phyloP scores from a whole-genome alignment of 2,113 vertebrate genomes.

The Anhinga anhinga region DNA sequence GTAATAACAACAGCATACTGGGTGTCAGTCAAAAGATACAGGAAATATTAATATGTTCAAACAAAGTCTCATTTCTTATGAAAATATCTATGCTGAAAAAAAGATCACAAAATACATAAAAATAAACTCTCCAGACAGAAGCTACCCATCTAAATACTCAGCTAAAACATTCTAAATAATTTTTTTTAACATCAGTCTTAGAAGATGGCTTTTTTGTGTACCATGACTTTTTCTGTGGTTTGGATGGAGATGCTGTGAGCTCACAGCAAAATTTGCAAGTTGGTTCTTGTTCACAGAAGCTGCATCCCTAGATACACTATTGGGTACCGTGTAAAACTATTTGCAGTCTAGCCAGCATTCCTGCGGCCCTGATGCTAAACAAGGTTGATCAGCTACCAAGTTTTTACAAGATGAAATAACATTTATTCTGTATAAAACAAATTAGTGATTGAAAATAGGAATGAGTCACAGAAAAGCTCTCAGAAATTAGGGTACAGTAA shows the following conservation, averaged over 20 bases:
- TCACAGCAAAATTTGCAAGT: neutral
- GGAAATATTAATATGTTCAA: neutral
- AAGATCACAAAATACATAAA: neutral
- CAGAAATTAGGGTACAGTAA: neutral
- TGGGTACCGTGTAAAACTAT: neutral
- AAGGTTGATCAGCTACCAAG: neutral
- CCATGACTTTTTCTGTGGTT: neutral
- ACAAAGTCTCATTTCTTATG: neutral
- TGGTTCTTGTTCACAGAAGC: neutral
- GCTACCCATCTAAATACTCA: neutral
- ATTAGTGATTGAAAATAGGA: neutral
- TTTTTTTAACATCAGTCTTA: neutral
- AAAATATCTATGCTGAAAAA: neutral
- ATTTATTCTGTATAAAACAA: neutral
- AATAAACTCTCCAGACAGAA: neutral
- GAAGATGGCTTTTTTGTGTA: neutral
- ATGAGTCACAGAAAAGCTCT: neutral
- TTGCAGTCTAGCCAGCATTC: neutral
- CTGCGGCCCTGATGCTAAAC: neutral
- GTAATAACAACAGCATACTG: neutral
- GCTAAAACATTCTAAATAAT: neutral
- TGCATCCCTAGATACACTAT: neutral
- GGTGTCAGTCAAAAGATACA: neutral
- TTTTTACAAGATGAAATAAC: neutral
- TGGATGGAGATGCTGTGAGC: neutral